A percentile compares a stretch with the other conserved stretches of the same genome.
Evolutionary conservation across 2,797 vertebrate species (phyloP).

Genomic region (Lagorchestes hirsutus): DNA sequence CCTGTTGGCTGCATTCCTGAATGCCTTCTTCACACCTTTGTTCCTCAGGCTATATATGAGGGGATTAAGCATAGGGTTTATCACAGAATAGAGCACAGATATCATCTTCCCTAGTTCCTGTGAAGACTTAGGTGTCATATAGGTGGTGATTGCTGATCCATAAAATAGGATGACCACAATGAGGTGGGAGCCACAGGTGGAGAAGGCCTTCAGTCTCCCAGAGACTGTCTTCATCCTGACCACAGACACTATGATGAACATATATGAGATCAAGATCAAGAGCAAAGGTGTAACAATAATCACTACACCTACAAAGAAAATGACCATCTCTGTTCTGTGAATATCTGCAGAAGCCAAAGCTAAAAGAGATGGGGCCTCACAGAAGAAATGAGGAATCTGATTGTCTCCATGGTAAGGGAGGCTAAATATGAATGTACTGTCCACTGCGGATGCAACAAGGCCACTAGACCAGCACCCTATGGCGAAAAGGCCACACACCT

Average conservation of each 20-base stretch:
- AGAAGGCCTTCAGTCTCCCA: constrained; percentile 73
- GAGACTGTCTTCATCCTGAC: constrained; percentile 61
- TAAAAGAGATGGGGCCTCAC: constrained; percentile 74
- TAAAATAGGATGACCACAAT: constrained; percentile 76
- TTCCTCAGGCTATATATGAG: constrained; percentile 82
- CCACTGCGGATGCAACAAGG: constrained; percentile 60
- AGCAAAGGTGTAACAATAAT: constrained; percentile 80
- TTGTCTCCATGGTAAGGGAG: constrained; percentile 67
- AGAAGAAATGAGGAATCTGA: constrained; percentile 76
- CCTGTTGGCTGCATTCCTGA: constrained; percentile 37
- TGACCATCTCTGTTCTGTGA: constrained; percentile 59
- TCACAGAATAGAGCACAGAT: constrained; percentile 75
- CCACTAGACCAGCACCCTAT: constrained; percentile 68
- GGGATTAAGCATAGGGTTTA: constrained; percentile 81
- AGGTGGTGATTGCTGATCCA: constrained; percentile 77
- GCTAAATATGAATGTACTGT: constrained; percentile 54
- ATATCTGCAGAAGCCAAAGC: constrained; percentile 66
- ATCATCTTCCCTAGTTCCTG: constrained; percentile 60
- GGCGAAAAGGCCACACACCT: constrained; percentile 61
- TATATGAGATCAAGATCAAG: constrained; percentile 73
- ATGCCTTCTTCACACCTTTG: constrained; percentile 76
- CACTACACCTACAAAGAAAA: constrained; percentile 68
- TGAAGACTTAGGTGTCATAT: constrained; percentile 74
- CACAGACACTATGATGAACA: constrained; percentile 70
- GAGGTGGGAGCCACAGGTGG: constrained; percentile 79